phyloP scores from a whole-genome alignment of 2,113 vertebrate species.

The Mastomys natalensis region DNA sequence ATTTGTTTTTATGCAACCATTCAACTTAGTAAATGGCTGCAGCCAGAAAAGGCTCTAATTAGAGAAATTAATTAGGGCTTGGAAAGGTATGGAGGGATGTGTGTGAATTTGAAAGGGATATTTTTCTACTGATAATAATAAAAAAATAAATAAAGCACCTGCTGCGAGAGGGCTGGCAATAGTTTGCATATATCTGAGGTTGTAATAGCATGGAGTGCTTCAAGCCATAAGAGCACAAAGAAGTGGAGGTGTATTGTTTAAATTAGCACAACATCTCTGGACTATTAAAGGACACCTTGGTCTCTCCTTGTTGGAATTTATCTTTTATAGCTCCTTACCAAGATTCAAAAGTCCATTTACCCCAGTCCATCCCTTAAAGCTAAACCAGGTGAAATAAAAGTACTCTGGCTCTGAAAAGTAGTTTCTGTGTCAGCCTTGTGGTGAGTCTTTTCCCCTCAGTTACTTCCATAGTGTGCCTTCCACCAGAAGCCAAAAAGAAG shows the following conservation, averaged over 20 bases:
- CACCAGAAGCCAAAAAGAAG: conserved; percentile 64
- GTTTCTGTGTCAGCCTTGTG: neutral
- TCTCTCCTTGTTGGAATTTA: neutral
- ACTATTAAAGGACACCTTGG: neutral
- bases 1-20: conserved; percentile 60
- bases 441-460: neutral
- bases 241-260: neutral
- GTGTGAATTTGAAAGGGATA: neutral
- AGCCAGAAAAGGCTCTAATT: conserved; percentile 62
- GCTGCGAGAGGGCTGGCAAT: neutral
- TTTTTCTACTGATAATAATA: conserved; percentile 28
- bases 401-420: neutral
- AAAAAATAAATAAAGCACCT: neutral
- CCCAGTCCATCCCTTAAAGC: neutral
- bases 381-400: neutral
- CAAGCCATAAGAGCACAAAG: neutral
- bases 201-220: conserved; percentile 21
- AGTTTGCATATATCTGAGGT: neutral
- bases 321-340: neutral
- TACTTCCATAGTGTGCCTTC: neutral
- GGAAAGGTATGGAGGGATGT: conserved; percentile 55
- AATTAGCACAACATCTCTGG: conserved; percentile 24
- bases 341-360: neutral
- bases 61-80: conserved; percentile 61
- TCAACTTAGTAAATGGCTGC: conserved; percentile 52